Percentiles rank a stretch among this genome's conserved stretches.
phyloP scores from a whole-genome alignment of 2,888 invertebrate species.

The Lacanobia oleracea region DNA sequence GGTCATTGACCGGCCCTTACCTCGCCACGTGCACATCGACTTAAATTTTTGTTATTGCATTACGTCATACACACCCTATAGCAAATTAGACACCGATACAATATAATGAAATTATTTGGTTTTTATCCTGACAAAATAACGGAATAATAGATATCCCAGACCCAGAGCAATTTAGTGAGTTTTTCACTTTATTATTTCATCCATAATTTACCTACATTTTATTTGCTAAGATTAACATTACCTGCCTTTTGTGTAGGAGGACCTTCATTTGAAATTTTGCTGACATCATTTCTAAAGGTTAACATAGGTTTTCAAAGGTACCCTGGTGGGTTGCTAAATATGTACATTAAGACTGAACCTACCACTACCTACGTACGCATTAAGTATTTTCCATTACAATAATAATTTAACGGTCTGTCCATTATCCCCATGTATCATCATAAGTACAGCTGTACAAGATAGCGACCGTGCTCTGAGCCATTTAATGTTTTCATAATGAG shows the following conservation, averaged over 20 bases:
- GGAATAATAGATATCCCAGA: not conserved
- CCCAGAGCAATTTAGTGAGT: not conserved
- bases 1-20: conserved; percentile 86
- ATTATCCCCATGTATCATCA: conserved; percentile 55
- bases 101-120: not conserved
- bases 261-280: conserved; percentile 31
- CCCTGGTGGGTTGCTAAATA: conserved; percentile 25
- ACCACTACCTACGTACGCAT: conserved; percentile 20
- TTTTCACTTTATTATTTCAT: conserved; percentile 15
- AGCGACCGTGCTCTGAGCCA: conserved; percentile 66
- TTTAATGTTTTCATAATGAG: conserved; percentile 74
- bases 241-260: conserved; percentile 28
- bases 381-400: conserved; percentile 40
- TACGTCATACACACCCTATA: conserved; percentile 64
- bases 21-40: conserved; percentile 75
- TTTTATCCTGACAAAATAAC: not conserved
- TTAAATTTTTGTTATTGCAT: conserved; percentile 66
- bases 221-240: conserved; percentile 13
- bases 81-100: conserved; percentile 33
- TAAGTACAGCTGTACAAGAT: conserved; percentile 58
- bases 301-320: conserved; percentile 42
- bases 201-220: conserved; percentile 1
- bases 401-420: conserved; percentile 32
- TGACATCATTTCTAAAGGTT: conserved; percentile 41
- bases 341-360: conserved; percentile 25